Evolutionary conservation across 2,797 vertebrate genomes (phyloP).

Genomic region (Schizothorax lantsangensis): DNA sequence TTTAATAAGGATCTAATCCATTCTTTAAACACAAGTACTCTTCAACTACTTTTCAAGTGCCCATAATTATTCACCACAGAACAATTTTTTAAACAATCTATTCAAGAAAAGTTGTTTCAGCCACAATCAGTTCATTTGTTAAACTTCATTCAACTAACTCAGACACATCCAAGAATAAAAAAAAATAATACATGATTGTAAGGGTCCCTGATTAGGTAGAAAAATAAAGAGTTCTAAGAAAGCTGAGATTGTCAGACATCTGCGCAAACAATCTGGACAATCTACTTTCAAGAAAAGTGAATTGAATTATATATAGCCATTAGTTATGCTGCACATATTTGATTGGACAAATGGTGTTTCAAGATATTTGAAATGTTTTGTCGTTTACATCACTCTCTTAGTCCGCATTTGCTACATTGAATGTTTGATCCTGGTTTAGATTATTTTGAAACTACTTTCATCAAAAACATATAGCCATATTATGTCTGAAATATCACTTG

Average conservation of each 20-base stretch:
- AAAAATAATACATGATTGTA: not conserved
- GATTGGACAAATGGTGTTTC: constrained; percentile 3
- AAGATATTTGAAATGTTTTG: not conserved
- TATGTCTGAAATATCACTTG: not conserved
- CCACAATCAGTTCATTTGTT: constrained; percentile 11
- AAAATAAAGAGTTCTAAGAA: constrained; percentile 4
- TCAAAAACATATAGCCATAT: not conserved
- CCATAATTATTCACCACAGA: not conserved
- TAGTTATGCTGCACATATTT: not conserved
- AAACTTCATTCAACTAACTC: constrained; percentile 10
- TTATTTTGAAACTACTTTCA: not conserved
- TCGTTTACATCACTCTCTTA: not conserved
- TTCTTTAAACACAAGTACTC: not conserved
- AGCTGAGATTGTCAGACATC: not conserved
- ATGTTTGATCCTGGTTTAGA: not conserved
- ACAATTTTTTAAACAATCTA: not conserved
- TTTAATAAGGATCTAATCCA: not conserved
- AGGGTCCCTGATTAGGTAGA: not conserved
- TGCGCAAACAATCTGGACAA: not conserved
- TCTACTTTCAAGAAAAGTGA: not conserved
- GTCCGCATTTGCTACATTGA: not conserved
- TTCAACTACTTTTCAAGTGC: not conserved
- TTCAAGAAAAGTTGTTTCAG: not conserved
- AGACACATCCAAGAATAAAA: not conserved
- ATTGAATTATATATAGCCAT: constrained; percentile 1